Conservation (phyloP, 2,113 vertebrate genomes). For the Todiramphus chloris region DNA sequence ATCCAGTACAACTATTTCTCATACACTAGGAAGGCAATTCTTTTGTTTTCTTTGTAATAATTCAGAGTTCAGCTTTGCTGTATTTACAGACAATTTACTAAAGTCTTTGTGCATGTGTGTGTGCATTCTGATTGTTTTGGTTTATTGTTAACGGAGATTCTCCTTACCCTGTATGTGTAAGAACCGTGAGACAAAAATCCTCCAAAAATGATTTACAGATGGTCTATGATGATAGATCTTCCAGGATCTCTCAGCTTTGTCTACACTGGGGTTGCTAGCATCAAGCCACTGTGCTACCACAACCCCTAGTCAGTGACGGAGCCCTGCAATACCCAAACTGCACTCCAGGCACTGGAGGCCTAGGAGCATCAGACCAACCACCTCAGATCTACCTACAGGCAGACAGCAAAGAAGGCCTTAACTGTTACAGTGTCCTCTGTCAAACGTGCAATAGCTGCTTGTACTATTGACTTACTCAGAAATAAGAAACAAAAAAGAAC, state of each 20-base stretch:
- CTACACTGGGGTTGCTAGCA: background rate
- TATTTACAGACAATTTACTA: background rate
- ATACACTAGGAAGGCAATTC: background rate
- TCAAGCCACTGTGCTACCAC: background rate
- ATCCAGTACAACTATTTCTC: background rate
- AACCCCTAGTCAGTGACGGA: background rate
- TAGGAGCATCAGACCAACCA: background rate
- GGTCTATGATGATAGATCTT: background rate
- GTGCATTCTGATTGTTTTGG: fast-evolving
- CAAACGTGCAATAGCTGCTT: background rate
- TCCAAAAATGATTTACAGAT: background rate
- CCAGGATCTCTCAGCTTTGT: background rate
- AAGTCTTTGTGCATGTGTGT: fast-evolving
- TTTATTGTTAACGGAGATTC: background rate
- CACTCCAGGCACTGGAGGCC: background rate
- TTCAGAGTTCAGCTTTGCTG: background rate
- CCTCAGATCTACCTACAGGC: fast-evolving
- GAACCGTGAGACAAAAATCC: background rate
- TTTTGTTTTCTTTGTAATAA: background rate
- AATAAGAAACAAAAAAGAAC: background rate
- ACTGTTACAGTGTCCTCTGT: background rate
- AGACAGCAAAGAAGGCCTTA: background rate
- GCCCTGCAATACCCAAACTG: background rate
- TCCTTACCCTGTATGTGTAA: background rate
- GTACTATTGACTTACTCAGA: background rate